Evolutionary conservation across 1,140 invertebrate genomes (phyloP), one percentile per base, ranked within the genome.

Genomic region (Zaprionus ghesquierei): DNA sequence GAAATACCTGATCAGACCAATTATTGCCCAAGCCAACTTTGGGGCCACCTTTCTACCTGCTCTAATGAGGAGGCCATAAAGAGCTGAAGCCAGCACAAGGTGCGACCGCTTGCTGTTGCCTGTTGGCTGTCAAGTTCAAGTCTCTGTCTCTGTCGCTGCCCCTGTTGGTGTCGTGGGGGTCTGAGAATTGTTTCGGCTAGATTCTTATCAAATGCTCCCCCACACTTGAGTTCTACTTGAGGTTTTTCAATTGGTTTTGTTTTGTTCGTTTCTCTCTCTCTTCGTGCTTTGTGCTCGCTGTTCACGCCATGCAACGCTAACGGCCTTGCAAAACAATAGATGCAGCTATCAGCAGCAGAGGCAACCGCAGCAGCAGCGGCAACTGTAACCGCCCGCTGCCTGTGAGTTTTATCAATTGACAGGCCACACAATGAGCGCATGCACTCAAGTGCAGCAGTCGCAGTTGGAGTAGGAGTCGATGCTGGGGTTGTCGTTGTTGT

Each of bases 301-400:
- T 80, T 80, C 58, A 89, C 77, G 84, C 84, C 85, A 89, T 89
- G 84, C 84, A 89, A 89, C 84, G 80, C 80, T 89, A 89, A 84
- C 85, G 84, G 84, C 84, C 84, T 89, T 89, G 84, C 80, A 62
- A 84, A 85, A 89, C 84, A 89, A 89, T 89, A 89, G 85, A 87
- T 82, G 72, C 62, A 76, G 68, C 44, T 74, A 63, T 66, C 75
- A 65, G 66, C 75, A 61, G 66, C 58, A 35, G 51, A 31, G 49
- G 25, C 56, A 44, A 20, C 41, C 13, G 3, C 41, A 20, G 41
- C 15, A 44, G 18, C 41, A 44, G 3, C 41, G 20, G 9, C 25
- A 61, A 41, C 22, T 23, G 64, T 10, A 31, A 50, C 65, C 27
- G 29, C 54, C 65, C 38, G 59, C 68, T 63, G 53, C 59, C 70